Evolutionary conservation across 2,113 vertebrate species (phyloP).

Genomic region (Pterocles gutturalis): DNA sequence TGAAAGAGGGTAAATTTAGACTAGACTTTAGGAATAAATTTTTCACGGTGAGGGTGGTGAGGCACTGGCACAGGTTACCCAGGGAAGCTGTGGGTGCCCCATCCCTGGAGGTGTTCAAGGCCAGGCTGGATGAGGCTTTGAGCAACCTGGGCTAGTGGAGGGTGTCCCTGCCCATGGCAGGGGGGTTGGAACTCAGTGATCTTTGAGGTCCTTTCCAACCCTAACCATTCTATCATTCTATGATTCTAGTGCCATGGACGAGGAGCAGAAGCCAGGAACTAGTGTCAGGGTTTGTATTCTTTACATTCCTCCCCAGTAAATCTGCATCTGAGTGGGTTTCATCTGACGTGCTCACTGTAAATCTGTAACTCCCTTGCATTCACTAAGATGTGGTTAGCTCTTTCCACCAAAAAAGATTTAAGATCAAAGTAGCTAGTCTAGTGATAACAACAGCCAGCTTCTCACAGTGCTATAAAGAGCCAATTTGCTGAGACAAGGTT

Average conservation of each 20-base stretch:
- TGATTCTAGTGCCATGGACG: background rate
- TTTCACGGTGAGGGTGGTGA: no score
- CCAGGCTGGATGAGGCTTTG: no score
- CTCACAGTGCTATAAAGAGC: background rate
- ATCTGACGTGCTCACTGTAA: background rate
- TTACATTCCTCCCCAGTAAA: background rate
- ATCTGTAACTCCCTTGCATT: background rate
- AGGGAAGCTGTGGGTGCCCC: no score
- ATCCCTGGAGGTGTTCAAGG: no score
- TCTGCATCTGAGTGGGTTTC: background rate
- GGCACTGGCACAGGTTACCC: no score
- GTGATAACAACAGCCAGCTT: background rate
- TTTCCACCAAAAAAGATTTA: background rate
- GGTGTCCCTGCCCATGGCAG: no score
- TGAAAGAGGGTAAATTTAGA: no score
- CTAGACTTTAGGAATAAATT: no score
- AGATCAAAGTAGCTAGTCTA: background rate
- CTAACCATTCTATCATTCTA: no score
- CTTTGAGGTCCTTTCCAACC: no score
- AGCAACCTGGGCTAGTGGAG: no score
- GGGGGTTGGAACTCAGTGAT: no score
- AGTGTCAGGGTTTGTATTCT: background rate
- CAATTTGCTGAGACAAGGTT: background rate
- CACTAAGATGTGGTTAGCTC: background rate
- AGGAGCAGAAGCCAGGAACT: background rate